Base-by-base conservation (phyloP, 2,888 invertebrate genomes). In the Eupithecia subfuscata region DNA sequence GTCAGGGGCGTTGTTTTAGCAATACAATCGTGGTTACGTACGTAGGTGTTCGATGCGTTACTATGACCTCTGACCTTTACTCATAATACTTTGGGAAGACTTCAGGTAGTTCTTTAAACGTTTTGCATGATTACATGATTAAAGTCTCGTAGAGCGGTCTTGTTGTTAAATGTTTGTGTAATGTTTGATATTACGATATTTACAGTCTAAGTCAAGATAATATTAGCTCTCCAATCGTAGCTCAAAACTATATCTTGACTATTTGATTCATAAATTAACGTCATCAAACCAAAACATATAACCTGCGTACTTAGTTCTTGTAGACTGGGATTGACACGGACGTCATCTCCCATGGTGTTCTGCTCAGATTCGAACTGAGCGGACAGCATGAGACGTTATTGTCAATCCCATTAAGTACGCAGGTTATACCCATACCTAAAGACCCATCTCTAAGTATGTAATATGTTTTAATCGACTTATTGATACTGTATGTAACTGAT, bases 401-500 rank as follows among this genome's bases (percentile, higher is more conserved):
- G 9, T 40, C 9, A 40, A 40, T 9, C 8, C 40, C 40, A 40
- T 40, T 40, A 34, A 34, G 5, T 34, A 34, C 2, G 40, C 40
- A 40, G 8, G 40, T 40, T 9, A 7, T 18, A 56, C 56, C 14
- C 25, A 25, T 60, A 60, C 25, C 14, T 60, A 60, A 14, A 60
- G 60, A 60, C 25, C 25, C 25, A 4, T 25, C 25, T 56, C 52
- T 56, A 22, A 12, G 60, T 56, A 60, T 63, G 40, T 52, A 37
- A 56, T 48, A 69, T 71, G 63, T 76, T 78, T 72, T 48, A 70
- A 75, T 73, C 70, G 67, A 77, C 70, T 68, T 70, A 73, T 76
- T 77, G 69, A 77, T 75, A 72, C 73, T 76, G 71, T 77, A 78
- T 76, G 75, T 78, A 75, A 76, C 78, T 77, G 91, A 88, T 90